phyloP scores from a whole-genome alignment of 1,140 invertebrate species.

The Pseudomyrmex cubaensis region DNA sequence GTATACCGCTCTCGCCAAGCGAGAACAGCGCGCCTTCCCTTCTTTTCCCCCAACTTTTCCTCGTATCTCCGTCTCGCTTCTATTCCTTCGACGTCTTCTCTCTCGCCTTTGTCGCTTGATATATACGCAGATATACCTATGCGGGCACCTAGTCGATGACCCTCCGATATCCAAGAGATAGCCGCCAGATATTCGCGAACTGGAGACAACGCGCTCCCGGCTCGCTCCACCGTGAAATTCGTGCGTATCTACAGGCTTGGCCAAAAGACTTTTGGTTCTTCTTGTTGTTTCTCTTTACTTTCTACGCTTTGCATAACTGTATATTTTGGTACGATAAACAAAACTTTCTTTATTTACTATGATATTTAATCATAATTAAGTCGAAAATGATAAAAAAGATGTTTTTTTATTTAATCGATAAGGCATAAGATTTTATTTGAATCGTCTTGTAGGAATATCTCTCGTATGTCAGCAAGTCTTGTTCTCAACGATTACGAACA shows the following conservation, averaged over 20 bases:
- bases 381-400: too few relatives aligned
- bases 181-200: conserved; percentile 80
- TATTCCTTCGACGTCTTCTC: conserved; percentile 15
- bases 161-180: conserved; percentile 78
- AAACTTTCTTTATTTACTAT: too few relatives aligned
- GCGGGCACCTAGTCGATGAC: conserved; percentile 76
- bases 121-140: conserved; percentile 62
- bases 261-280: conserved; percentile 62
- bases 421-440: conserved; percentile 30
- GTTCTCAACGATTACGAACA: conserved; percentile 70
- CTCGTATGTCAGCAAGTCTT: conserved; percentile 63
- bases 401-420: background rate
- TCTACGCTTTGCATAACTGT: background rate
- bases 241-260: conserved; percentile 71
- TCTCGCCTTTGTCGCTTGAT: conserved; percentile 48
- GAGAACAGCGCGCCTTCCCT: conserved; percentile 8
- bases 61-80: conserved; percentile 4
- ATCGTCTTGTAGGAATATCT: conserved; percentile 56
- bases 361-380: too few relatives aligned
- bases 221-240: conserved; percentile 74
- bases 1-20: conserved; percentile 53
- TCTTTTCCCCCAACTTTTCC: conserved; percentile 64
- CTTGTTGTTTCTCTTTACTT: background rate
- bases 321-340: background rate
- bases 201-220: conserved; percentile 70